A percentile compares a stretch with the other conserved stretches of the same genome.
Conservation (phyloP, 2,113 vertebrate genomes). For the Sterrhoptilus dennistouni region DNA sequence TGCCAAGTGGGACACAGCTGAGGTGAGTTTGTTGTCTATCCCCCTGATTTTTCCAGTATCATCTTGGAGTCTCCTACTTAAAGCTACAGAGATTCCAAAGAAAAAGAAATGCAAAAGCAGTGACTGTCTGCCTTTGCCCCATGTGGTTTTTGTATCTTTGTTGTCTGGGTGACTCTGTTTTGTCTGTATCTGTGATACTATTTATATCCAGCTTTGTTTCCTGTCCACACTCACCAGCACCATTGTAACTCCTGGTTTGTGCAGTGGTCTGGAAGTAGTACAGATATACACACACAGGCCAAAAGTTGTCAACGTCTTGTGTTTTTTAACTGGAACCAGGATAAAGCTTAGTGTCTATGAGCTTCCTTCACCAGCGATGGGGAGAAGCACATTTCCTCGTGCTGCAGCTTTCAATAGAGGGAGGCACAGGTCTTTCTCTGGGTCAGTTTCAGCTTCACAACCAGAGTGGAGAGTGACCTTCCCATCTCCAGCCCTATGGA, state of each 20-base stretch:
- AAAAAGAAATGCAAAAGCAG: background rate
- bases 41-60: background rate
- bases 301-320: background rate
- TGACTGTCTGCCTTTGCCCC: background rate
- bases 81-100: background rate
- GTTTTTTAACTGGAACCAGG: background rate
- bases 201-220: conserved; percentile 11
- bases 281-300: background rate
- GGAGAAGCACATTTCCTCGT: accelerated
- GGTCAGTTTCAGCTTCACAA: background rate
- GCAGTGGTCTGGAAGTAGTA: background rate
- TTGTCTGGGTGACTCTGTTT: background rate
- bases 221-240: background rate
- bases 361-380: background rate
- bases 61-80: background rate
- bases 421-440: background rate
- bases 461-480: background rate
- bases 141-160: background rate
- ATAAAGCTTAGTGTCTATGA: background rate
- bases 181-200: background rate
- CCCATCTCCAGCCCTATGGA: background rate
- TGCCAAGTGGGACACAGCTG: background rate
- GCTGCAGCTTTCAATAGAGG: background rate
- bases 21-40: background rate
- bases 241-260: background rate